Conservation (phyloP, 2,113 vertebrate genomes). For the Pelobates fuscus region DNA sequence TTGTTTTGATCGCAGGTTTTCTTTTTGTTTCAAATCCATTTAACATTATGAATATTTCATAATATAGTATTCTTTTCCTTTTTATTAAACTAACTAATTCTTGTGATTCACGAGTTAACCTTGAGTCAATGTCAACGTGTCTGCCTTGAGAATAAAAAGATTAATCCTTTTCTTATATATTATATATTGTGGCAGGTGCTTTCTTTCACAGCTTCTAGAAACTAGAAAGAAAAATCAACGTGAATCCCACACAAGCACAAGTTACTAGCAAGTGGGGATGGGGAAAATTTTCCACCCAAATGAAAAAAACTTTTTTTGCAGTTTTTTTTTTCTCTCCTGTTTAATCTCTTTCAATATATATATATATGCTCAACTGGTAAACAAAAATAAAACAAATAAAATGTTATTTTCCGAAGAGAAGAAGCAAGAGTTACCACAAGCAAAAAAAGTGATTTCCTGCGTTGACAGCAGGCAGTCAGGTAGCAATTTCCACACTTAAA, state of each 20-base stretch:
- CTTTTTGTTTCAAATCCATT: background rate
- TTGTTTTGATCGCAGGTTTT: background rate
- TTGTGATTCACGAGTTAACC: background rate
- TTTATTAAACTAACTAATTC: background rate
- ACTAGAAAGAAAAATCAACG: background rate
- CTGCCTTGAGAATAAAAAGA: background rate
- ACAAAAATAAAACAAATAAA: too few relatives aligned
- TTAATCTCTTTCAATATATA: background rate
- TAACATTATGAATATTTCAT: background rate
- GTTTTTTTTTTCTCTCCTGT: too few relatives aligned
- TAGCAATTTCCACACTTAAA: too few relatives aligned
- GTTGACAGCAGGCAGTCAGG: too few relatives aligned
- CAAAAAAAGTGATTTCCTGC: too few relatives aligned
- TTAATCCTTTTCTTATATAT: background rate
- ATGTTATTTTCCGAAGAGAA: too few relatives aligned
- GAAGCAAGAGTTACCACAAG: too few relatives aligned
- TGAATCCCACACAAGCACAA: background rate
- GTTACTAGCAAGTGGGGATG: too few relatives aligned
- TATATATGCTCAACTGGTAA: background rate
- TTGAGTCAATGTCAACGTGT: background rate
- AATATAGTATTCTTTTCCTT: background rate
- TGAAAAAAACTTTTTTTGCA: too few relatives aligned
- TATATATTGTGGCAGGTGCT: background rate
- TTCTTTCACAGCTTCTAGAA: background rate
- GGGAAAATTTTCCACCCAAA: too few relatives aligned